These are phyloP conservation scores for Leucosticte australis DNA, from an alignment of 2,113 vertebrate species.

Conservation along the genomic window DNA sequence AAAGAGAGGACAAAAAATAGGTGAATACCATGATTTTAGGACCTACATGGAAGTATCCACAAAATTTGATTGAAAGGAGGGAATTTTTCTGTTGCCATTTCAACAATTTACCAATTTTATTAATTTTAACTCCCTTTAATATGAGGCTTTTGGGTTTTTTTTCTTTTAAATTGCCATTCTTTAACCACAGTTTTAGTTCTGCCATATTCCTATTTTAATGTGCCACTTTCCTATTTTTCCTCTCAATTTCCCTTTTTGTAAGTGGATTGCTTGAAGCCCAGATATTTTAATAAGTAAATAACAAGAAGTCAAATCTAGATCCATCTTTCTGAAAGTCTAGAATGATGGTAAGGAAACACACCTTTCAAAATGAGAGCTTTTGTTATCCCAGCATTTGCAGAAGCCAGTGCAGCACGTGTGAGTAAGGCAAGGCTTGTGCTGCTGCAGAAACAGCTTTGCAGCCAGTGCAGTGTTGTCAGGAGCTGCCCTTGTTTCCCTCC, in stretches of 20 bases:
- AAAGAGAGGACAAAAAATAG: not conserved
- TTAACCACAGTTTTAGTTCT: not conserved
- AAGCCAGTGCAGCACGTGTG: not conserved
- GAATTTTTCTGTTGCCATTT: not conserved
- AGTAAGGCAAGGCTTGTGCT: not conserved
- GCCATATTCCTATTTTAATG: not conserved
- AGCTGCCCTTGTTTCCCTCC: constrained; percentile 22
- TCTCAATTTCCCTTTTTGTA: not conserved
- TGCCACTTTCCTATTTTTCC: not conserved
- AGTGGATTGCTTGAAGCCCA: not conserved
- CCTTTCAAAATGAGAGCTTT: not conserved
- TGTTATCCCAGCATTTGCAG: not conserved
- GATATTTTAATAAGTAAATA: not conserved
- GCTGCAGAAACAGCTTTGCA: not conserved
- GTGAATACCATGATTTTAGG: not conserved
- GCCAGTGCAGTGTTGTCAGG: not conserved
- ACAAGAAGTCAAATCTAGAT: not conserved
- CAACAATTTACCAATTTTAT: not conserved
- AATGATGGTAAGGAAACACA: not conserved
- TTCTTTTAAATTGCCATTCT: not conserved
- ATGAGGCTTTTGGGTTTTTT: not conserved
- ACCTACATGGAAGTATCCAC: not conserved
- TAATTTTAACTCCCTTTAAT: not conserved
- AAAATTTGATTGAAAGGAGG: not conserved
- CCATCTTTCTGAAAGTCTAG: not conserved